These are phyloP conservation scores for Periophthalmus modestus DNA, from an alignment of 2,113 vertebrate genomes.

Conservation along the genomic window DNA sequence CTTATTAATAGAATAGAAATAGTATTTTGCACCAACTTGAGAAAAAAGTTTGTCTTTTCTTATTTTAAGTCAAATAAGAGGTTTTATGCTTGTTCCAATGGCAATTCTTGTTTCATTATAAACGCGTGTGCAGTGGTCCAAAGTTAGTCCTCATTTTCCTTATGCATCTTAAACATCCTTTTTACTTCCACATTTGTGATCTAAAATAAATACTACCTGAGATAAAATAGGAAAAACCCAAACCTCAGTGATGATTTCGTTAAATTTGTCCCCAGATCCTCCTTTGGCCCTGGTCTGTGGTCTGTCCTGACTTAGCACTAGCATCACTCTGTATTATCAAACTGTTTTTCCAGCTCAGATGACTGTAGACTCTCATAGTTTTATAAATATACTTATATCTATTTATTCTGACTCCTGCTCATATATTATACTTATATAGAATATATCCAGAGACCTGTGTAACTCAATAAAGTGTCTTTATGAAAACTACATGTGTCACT, in stretches of 20 bases:
- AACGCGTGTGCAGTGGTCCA: no score
- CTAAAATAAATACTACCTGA: no score
- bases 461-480: conserved; percentile 77
- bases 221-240: not conserved
- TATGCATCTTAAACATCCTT: no score
- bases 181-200: not conserved
- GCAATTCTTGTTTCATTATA: no score
- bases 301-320: conserved; percentile 32
- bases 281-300: conserved; percentile 47
- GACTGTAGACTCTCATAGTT: conserved; percentile 74
- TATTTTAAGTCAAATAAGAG: no score
- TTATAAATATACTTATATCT: conserved; percentile 72
- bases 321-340: conserved; percentile 51
- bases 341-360: conserved; percentile 71
- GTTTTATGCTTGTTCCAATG: no score
- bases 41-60: no score
- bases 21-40: no score
- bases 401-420: conserved; percentile 76
- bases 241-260: not conserved
- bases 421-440: conserved; percentile 61
- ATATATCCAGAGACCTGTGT: conserved; percentile 74
- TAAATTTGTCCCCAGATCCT: not conserved
- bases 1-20: no score
- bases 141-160: no score
- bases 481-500: conserved; percentile 32